phyloP scores from a whole-genome alignment of 2,888 invertebrate species.

The Pollenia amentaria region DNA sequence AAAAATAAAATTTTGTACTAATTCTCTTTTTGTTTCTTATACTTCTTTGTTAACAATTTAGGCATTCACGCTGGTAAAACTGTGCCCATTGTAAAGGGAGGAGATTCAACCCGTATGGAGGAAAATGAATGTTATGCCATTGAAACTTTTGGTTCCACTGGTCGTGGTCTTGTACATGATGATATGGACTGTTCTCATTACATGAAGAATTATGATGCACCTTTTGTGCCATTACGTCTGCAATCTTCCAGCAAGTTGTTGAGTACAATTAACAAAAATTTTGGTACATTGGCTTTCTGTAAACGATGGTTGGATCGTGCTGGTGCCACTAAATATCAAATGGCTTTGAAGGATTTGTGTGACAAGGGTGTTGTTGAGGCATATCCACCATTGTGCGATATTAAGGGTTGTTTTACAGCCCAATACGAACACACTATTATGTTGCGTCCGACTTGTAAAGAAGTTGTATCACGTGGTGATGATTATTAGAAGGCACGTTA shows the following conservation, averaged over 20 bases:
- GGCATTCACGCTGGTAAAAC: slow-evolving; percentile 92
- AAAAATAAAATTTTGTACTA: background rate
- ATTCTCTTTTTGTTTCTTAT: background rate
- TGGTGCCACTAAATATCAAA: slow-evolving; percentile 98
- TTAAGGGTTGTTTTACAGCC: slow-evolving; percentile 98
- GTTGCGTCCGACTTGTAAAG: slow-evolving; percentile 98
- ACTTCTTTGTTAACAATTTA: slow-evolving; percentile 12
- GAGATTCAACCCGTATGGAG: slow-evolving; percentile 99
- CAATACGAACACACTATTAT: slow-evolving; percentile 99
- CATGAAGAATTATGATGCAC: slow-evolving; percentile 98
- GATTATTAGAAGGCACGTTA: slow-evolving; percentile 88
- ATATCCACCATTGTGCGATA: slow-evolving; percentile 98
- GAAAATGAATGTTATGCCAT: slow-evolving; percentile 99
- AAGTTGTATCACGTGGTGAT: slow-evolving; percentile 97
- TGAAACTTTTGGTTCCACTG: slow-evolving; percentile 99
- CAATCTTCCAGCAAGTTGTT: slow-evolving; percentile 96
- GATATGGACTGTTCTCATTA: slow-evolving; percentile 99
- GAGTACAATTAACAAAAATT: slow-evolving; percentile 97
- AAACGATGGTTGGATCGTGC: slow-evolving; percentile 99
- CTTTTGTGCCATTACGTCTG: slow-evolving; percentile 95
- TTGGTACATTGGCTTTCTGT: slow-evolving; percentile 99
- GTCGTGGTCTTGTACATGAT: slow-evolving; percentile 96
- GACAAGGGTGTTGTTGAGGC: slow-evolving; percentile 99
- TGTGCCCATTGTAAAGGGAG: slow-evolving; percentile 99
- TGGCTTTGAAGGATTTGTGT: slow-evolving; percentile 99